Percentiles rank a stretch among this genome's conserved stretches.
Conservation (phyloP, 2,113 vertebrate species). For the Leucopsar rothschildi region DNA sequence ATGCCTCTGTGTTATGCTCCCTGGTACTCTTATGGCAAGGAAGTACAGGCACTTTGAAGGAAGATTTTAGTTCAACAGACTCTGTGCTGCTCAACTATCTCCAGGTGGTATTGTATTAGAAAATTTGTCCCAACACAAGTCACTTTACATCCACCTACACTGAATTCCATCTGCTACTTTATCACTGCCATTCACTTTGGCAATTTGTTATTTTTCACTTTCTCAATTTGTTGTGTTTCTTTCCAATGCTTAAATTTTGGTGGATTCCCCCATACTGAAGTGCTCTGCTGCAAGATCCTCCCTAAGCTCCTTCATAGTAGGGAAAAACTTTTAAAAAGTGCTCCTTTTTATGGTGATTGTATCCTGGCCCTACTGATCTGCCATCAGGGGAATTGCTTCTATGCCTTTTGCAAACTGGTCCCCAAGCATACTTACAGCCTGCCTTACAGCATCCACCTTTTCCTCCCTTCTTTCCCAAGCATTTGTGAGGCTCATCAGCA, state of each 20-base stretch:
- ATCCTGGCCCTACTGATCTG: neutral
- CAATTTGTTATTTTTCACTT: neutral
- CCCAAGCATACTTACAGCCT: neutral
- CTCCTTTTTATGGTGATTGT: neutral
- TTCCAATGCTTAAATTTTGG: neutral
- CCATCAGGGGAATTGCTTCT: neutral
- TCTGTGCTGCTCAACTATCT: neutral
- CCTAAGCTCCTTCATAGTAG: neutral
- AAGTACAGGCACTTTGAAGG: neutral
- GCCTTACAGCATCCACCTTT: neutral
- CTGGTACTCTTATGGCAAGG: neutral
- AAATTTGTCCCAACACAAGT: neutral
- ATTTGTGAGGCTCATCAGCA: neutral
- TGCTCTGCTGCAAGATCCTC: neutral
- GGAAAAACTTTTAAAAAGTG: neutral
- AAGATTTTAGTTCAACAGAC: neutral
- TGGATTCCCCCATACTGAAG: neutral
- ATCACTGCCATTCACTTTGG: neutral
- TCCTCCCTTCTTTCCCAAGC: neutral
- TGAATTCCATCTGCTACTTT: neutral
- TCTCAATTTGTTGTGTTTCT: neutral
- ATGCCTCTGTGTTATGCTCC: accelerated
- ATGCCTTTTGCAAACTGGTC: neutral
- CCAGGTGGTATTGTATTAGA: neutral
- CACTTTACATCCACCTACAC: neutral